Evolutionary conservation across 2,888 invertebrate genomes (phyloP).

Genomic region (Tachina lurida): DNA sequence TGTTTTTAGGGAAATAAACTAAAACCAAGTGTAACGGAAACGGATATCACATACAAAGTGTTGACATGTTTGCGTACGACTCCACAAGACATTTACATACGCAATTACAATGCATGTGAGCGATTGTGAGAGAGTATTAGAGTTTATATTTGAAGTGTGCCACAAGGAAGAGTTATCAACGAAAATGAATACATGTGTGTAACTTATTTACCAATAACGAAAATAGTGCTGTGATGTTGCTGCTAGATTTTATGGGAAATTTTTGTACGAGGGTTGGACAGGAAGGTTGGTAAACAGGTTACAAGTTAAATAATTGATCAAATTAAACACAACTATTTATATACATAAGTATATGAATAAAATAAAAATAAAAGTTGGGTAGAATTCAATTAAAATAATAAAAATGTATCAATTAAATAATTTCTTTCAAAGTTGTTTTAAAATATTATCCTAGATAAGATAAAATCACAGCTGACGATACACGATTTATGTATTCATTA

Average conservation of each 20-base stretch:
- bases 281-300: background rate
- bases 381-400: too few species aligned
- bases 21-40: conserved; percentile 75
- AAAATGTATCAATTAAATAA: too few species aligned
- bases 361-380: too few species aligned
- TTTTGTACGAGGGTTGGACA: background rate
- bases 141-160: conserved; percentile 3
- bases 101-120: background rate
- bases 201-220: conserved; percentile 56
- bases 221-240: conserved; percentile 32
- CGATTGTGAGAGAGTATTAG: conserved; percentile 5
- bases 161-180: conserved; percentile 54
- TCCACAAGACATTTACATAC: background rate
- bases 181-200: conserved; percentile 61
- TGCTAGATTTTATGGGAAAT: conserved; percentile 7
- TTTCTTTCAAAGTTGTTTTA: too few species aligned
- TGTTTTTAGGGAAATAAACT: conserved; percentile 23
- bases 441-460: too few species aligned
- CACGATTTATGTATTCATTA: too few species aligned
- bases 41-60: conserved; percentile 81
- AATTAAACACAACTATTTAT: too few species aligned
- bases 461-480: too few species aligned
- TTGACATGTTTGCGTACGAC: conserved; percentile 77
- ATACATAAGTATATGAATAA: too few species aligned
- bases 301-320: too few species aligned